A percentile compares a stretch with the other conserved stretches of the same genome.
These are phyloP conservation scores for Erythrolamprus reginae DNA, from an alignment of 2,113 vertebrate species.

Conservation along the genomic window DNA sequence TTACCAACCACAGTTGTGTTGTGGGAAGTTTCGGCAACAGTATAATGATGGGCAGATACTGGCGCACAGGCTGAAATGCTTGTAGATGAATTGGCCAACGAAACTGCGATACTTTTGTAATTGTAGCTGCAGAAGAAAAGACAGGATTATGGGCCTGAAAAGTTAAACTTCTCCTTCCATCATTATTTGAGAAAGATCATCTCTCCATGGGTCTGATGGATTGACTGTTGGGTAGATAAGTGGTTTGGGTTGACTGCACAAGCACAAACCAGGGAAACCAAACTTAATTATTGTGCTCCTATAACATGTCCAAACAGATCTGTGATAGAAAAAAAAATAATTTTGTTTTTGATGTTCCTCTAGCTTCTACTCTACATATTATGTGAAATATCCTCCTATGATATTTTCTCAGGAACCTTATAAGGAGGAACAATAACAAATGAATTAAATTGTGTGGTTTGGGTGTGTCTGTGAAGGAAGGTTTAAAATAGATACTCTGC, in stretches of 20 bases:
- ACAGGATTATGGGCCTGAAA: slow-evolving; percentile 42
- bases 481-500: neutral
- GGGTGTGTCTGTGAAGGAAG: neutral
- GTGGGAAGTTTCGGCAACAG: slow-evolving; percentile 3
- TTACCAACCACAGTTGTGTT: slow-evolving; percentile 38
- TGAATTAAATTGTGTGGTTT: neutral
- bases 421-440: neutral
- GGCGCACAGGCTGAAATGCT: slow-evolving; percentile 55
- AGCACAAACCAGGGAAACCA: neutral
- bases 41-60: neutral
- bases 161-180: neutral
- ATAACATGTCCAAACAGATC: neutral
- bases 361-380: neutral
- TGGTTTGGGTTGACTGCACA: neutral
- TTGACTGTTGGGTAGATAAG: neutral
- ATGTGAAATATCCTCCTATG: neutral
- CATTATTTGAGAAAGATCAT: neutral
- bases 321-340: neutral
- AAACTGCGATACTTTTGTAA: slow-evolving; percentile 56
- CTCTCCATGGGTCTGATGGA: no score
- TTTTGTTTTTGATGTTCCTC: neutral
- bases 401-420: neutral
- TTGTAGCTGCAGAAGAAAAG: slow-evolving; percentile 57
- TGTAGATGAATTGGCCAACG: slow-evolving; percentile 50
- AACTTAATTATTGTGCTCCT: neutral